These are phyloP conservation scores for Gallinago jamesoni DNA, from an alignment of 2,113 vertebrate genomes.

Conservation along the genomic window DNA sequence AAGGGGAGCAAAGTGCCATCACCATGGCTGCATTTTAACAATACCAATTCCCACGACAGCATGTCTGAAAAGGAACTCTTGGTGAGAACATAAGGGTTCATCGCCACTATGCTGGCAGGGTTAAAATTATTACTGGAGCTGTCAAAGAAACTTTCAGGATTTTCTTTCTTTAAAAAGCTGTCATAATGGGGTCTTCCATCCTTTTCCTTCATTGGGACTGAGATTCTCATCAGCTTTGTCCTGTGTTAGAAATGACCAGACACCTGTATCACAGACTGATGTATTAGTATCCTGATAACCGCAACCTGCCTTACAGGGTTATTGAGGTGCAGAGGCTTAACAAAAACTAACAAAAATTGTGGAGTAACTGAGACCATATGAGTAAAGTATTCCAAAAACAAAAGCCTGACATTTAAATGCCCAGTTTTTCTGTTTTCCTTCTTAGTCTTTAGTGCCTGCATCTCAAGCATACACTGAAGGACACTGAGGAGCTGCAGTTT, in stretches of 20 bases:
- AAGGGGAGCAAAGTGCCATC: background rate
- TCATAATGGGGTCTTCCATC: background rate
- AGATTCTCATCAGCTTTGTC: background rate
- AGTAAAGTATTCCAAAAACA: background rate
- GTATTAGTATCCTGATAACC: background rate
- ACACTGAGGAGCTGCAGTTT: background rate
- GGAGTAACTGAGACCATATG: background rate
- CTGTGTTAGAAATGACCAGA: background rate
- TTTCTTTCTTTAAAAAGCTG: background rate
- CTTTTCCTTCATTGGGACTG: background rate
- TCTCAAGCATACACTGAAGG: background rate
- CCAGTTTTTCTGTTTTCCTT: background rate
- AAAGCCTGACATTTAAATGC: background rate
- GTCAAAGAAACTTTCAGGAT: background rate
- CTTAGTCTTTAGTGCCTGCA: background rate
- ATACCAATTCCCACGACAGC: background rate
- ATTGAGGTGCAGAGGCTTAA: background rate
- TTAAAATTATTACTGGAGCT: background rate
- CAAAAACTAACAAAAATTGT: background rate
- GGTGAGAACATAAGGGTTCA: background rate
- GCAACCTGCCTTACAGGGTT: background rate
- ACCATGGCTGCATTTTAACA: background rate
- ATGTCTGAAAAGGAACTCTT: background rate
- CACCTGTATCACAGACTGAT: background rate
- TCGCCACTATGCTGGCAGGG: background rate